These are phyloP conservation scores for Pipa parva DNA, from an alignment of 2,113 vertebrate species.

Conservation along the genomic window DNA sequence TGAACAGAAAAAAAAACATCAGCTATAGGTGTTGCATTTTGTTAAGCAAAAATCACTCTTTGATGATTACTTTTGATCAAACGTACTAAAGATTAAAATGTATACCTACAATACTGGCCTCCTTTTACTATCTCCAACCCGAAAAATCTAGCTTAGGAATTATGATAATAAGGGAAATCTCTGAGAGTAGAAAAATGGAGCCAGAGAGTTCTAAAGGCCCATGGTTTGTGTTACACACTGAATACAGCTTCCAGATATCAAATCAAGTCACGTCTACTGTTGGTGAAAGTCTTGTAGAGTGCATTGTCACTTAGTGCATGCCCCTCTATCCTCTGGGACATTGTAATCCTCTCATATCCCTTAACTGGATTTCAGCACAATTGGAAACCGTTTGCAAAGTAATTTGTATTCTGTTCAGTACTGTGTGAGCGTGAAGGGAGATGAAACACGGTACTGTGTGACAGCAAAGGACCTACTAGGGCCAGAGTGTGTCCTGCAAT, in stretches of 20 bases:
- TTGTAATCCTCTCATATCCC: neutral
- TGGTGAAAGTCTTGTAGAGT: slow-evolving; percentile 9
- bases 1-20: too few species aligned
- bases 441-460: neutral
- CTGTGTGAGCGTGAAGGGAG: neutral
- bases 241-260: slow-evolving; percentile 10
- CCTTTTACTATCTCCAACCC: neutral
- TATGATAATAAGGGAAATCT: neutral
- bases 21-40: too few species aligned
- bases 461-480: neutral
- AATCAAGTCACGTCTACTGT: slow-evolving; percentile 19
- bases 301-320: neutral
- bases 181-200: neutral
- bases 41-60: too few species aligned
- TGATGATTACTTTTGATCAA: too few species aligned
- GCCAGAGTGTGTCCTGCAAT: neutral
- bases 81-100: too few species aligned
- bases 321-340: neutral
- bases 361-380: slow-evolving; percentile 11
- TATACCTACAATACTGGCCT: neutral
- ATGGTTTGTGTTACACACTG: neutral
- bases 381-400: slow-evolving; percentile 15
- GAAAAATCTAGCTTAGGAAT: neutral
- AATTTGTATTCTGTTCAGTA: neutral
- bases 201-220: neutral